Evolutionary conservation across 1,140 invertebrate genomes (phyloP), one percentile per base, ranked within the genome.

Genomic region (Berghia stephanieae): DNA sequence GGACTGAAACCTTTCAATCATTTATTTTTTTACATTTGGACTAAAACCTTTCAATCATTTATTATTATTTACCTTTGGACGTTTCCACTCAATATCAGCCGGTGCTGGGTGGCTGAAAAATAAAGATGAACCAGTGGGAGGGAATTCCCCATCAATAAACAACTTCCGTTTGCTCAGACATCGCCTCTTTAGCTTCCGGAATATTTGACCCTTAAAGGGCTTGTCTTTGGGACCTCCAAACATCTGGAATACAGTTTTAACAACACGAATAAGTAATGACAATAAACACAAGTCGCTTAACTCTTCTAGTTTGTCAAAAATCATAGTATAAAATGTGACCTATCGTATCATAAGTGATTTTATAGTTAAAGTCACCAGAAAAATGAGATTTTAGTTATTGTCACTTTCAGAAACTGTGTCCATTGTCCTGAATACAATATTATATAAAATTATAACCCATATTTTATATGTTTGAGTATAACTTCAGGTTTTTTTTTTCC

Each of bases 141-240:
- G 90, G 82, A 92, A 92, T 36, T 89, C 84, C 4, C 86, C 86
- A 82, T 92, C 91, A 49, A 90, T 87, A 80, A 91, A 92, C 8
- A 91, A 84, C 27, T 84, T 82, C 42, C 87, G 87, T 4, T 80
- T 80, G 24, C 85, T 83, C 24, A 85, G 81, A 74, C 86, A 86
- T 66, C 88, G 80, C 38, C 84, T 82, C 44, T 86, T 85, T 8
- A 91, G 79, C 42, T 84, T 84, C 57, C 79, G 73, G 79, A 88
- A 91, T 21, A 84, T 80, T 74, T 91, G 90, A 27, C 85, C 85
- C 78, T 89, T 89, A 78, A 85, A 90, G 6, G 84, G 82, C 57
- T 81, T 70, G 3, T 82, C 79, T 10, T 78, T 73, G 42, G 69
- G 31, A 44, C 42, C 69, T 18, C 40, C 40, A 24, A 75, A 18